Evolutionary conservation across 2,888 invertebrate genomes (phyloP), one percentile per base, ranked within the genome.

Genomic region (Caenorhabditis sp.): DNA sequence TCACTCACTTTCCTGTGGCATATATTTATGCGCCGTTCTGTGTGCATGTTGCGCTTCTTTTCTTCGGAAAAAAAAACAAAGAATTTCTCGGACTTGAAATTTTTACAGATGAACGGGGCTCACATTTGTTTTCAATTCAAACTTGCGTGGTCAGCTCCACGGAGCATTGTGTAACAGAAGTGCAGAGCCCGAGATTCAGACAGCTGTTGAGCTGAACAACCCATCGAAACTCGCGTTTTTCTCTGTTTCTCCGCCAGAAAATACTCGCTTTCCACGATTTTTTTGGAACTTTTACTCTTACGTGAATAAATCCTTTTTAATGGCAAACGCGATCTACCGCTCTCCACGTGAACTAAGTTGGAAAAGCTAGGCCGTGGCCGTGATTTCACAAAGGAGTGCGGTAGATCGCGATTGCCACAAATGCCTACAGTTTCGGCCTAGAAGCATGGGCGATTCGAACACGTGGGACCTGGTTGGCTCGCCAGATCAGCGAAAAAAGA

Each of bases 381-480:
- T n/a, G n/a, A n/a, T n/a, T n/a, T n/a, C n/a, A n/a, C n/a, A n/a
- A n/a, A n/a, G n/a, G n/a, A n/a, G n/a, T n/a, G n/a, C n/a, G n/a
- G n/a, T n/a, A n/a, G n/a, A n/a, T n/a, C n/a, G n/a, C n/a, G n/a
- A n/a, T n/a, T n/a, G n/a, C n/a, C n/a, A n/a, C n/a, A n/a, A n/a
- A n/a, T n/a, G n/a, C n/a, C n/a, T n/a, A n/a, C n/a, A n/a, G n/a
- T 9, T 35, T 30, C 30, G 9, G 30, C 30, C 9, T 7, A 30
- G 9, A 30, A 30, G 6, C 30, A 30, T 81, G 81, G 73, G 73
- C 17, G 81, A 81, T 41, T 71, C 80, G 37, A 87, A 87, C 71
- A 87, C 87, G 6, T 87, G 87, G 87, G 85, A 86, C 61, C 74
- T 87, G 41, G 84, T 87, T 27, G 85, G 82, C 39, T 79, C 65